phyloP scores from a whole-genome alignment of 2,113 vertebrate genomes.

The Cyrtonyx montezumae region DNA sequence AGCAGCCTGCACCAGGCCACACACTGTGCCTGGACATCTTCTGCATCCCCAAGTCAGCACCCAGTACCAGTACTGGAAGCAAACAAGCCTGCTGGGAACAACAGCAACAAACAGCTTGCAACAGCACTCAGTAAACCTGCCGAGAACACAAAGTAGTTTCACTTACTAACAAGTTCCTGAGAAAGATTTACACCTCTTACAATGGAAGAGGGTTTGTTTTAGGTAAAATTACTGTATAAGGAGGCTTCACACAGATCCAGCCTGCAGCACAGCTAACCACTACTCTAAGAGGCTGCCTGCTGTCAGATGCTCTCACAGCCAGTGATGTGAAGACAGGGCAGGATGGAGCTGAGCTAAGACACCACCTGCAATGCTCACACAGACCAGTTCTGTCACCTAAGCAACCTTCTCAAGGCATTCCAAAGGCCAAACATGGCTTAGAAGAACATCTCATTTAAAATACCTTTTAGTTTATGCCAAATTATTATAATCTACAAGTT shows the following conservation, averaged over 20 bases:
- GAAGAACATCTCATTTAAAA: not conserved
- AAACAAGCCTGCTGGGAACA: no score
- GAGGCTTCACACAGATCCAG: not conserved
- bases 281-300: not conserved
- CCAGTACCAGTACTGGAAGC: accelerated
- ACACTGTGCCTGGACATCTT: not conserved
- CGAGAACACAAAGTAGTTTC: no score
- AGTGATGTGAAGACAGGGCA: not conserved
- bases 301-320: not conserved
- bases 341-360: not conserved
- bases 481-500: not conserved
- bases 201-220: not conserved
- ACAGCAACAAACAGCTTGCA: not conserved
- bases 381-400: not conserved
- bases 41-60: not conserved
- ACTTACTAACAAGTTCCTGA: no score
- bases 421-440: not conserved
- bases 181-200: not conserved
- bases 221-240: not conserved
- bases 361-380: not conserved
- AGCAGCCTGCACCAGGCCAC: not conserved
- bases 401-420: not conserved
- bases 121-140: no score
- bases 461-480: not conserved
- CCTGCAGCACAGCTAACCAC: not conserved